These are phyloP conservation scores for Labeo catla DNA, from an alignment of 2,113 vertebrate genomes.

Conservation along the genomic window DNA sequence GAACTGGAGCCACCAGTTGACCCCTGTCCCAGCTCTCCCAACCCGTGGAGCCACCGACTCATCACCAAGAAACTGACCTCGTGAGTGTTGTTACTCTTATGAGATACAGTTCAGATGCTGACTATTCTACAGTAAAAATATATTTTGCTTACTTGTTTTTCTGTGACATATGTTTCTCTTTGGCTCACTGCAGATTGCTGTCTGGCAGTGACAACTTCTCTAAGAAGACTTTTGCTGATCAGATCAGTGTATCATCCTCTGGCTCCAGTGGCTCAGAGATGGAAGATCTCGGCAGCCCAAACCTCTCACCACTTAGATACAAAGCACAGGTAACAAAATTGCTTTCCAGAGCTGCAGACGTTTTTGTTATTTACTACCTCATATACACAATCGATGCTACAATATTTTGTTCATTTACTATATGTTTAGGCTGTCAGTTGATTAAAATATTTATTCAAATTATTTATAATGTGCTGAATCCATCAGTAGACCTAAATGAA, in stretches of 20 bases:
- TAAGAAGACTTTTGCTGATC: constrained; percentile 70
- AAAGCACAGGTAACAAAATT: constrained; percentile 67
- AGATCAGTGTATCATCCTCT: constrained; percentile 76
- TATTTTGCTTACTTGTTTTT: background rate
- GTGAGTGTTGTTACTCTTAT: constrained; percentile 74
- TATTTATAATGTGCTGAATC: background rate
- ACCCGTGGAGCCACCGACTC: constrained; percentile 74
- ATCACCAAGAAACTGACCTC: constrained; percentile 79
- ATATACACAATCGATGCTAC: background rate
- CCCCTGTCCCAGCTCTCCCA: constrained; percentile 83
- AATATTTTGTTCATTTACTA: background rate
- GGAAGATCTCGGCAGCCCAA: constrained; percentile 70
- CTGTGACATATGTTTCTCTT: background rate
- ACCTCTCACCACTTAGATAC: constrained; percentile 61
- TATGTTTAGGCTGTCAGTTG: background rate
- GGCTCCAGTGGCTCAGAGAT: constrained; percentile 77
- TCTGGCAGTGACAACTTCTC: constrained; percentile 64
- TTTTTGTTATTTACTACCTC: background rate
- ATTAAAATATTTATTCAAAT: background rate
- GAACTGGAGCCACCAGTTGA: constrained; percentile 84
- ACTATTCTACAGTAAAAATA: background rate
- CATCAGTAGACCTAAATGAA: background rate
- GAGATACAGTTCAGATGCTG: background rate
- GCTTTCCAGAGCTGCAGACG: background rate
- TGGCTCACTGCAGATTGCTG: constrained; percentile 67